Conservation (phyloP, 2,113 vertebrate species). For the Zosterops japonicus region DNA sequence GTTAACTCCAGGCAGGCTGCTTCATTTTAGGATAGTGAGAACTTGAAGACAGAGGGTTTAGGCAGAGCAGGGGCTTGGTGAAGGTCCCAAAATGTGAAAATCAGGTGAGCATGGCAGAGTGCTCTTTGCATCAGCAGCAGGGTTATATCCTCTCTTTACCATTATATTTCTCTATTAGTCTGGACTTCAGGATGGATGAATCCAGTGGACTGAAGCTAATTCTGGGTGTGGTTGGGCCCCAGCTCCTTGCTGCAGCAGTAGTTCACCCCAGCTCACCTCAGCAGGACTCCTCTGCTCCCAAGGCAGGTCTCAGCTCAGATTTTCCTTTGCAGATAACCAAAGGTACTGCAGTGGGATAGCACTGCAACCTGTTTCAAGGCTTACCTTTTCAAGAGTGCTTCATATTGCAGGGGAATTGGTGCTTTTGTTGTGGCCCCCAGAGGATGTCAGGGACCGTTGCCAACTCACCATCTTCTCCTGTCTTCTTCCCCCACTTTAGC, state of each 20-base stretch:
- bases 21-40: not conserved
- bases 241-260: not conserved
- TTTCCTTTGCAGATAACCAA: not conserved
- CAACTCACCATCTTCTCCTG: not conserved
- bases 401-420: not conserved
- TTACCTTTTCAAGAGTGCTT: not conserved
- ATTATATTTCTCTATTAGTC: not conserved
- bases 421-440: not conserved
- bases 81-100: not conserved
- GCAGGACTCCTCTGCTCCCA: not conserved
- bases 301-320: not conserved
- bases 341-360: not conserved
- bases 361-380: not conserved
- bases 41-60: not conserved
- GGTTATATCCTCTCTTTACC: not conserved
- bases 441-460: not conserved
- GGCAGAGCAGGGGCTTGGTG: not conserved
- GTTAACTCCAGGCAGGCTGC: not conserved
- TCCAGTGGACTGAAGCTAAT: not conserved
- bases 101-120: not conserved
- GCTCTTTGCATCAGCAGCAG: not conserved
- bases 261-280: not conserved
- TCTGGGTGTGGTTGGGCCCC: not conserved
- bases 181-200: not conserved
- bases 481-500: not conserved